Evolutionary conservation across 2,888 invertebrate species (phyloP).

Genomic region (Acrobasis consociella): DNA sequence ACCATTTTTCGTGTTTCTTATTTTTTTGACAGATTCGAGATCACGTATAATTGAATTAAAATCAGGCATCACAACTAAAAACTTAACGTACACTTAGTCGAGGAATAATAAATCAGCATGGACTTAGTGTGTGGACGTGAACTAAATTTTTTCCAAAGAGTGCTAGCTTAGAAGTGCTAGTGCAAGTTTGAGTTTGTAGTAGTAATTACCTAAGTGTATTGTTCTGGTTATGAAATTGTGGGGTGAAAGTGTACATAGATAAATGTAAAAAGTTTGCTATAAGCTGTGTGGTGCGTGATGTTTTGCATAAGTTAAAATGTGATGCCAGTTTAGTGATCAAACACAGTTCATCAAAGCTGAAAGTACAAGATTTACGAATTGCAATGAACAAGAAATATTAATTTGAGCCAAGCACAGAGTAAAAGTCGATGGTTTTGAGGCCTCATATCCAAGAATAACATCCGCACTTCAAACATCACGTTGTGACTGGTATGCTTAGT

Average conservation of each 20-base stretch:
- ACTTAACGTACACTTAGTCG: neutral
- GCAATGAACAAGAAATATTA: neutral
- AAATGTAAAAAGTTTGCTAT: neutral
- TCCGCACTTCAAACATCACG: neutral
- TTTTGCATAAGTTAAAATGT: neutral
- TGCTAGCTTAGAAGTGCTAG: neutral
- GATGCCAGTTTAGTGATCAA: neutral
- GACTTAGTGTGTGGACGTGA: neutral
- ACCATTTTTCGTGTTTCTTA: conserved; percentile 2
- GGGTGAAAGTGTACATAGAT: neutral
- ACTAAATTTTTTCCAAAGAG: neutral
- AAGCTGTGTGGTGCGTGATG: neutral
- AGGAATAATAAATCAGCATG: neutral
- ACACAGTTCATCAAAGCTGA: too few relatives aligned
- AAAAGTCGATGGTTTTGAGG: neutral
- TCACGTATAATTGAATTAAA: neutral
- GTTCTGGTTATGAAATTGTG: neutral
- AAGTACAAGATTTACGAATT: too few relatives aligned
- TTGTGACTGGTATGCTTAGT: neutral
- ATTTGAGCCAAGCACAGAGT: neutral
- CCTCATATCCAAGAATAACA: neutral
- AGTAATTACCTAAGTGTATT: neutral
- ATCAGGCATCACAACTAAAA: neutral
- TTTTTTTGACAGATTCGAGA: neutral
- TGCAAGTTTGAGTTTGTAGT: conserved; percentile 4